phyloP scores from a whole-genome alignment of 2,113 vertebrate genomes.

The Pandion haliaetus region DNA sequence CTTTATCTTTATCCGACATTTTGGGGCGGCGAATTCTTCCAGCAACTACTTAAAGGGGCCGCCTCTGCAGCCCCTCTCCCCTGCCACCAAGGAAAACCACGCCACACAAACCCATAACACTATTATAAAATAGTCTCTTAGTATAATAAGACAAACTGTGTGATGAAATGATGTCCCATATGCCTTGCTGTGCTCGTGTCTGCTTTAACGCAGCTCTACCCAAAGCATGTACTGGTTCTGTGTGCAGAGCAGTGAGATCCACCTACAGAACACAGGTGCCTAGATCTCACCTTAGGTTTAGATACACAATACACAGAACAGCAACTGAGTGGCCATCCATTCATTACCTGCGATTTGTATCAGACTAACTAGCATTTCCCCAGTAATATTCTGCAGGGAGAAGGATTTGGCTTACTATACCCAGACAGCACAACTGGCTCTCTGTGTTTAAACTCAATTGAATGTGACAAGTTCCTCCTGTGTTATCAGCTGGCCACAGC shows the following conservation, averaged over 20 bases:
- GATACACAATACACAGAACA: not conserved
- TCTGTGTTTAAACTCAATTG: not conserved
- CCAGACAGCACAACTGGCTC: not conserved
- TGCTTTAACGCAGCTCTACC: not conserved
- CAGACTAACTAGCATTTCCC: not conserved
- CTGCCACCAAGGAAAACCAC: too few species aligned
- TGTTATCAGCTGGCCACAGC: rapidly evolving
- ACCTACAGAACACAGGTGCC: not conserved
- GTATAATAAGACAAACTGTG: not conserved
- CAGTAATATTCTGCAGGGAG: not conserved
- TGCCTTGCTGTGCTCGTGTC: not conserved
- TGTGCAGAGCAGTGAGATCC: not conserved
- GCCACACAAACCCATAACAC: too few species aligned
- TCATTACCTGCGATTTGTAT: rapidly evolving
- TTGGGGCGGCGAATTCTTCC: too few species aligned
- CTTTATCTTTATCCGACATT: too few species aligned
- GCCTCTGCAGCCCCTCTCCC: too few species aligned
- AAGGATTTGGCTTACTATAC: not conserved
- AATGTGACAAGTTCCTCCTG: not conserved
- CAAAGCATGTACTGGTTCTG: rapidly evolving
- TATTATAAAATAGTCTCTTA: not conserved
- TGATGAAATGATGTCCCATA: not conserved
- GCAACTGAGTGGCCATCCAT: not conserved
- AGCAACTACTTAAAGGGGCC: too few species aligned
- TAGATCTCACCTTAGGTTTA: not conserved